Percentiles rank a stretch among this genome's conserved stretches.
phyloP scores from a whole-genome alignment of 2,888 invertebrate species.

The Gibbula magus region DNA sequence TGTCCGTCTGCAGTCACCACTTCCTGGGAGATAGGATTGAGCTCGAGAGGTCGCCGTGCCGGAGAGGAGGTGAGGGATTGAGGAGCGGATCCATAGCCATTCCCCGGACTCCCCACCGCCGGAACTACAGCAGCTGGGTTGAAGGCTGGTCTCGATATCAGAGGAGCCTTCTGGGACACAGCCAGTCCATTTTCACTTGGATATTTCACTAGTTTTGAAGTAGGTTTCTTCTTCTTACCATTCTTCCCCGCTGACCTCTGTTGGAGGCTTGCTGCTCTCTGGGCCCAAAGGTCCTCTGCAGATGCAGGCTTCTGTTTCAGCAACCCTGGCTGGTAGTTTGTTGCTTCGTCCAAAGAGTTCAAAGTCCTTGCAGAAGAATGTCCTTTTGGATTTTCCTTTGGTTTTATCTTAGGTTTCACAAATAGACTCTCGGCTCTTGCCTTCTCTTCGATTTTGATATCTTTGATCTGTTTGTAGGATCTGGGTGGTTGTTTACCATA shows the following conservation, averaged over 20 bases:
- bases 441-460: conserved; percentile 58
- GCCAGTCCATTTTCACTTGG: conserved; percentile 47
- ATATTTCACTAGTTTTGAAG: conserved; percentile 41
- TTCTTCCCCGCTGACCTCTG: conserved; percentile 28
- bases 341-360: not conserved
- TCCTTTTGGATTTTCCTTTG: conserved; percentile 25
- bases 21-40: conserved; percentile 64
- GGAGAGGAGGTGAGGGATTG: conserved; percentile 28
- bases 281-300: conserved; percentile 61
- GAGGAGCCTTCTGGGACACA: not conserved
- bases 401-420: conserved; percentile 47
- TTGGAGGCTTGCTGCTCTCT: conserved; percentile 39
- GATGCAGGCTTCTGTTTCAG: conserved; percentile 37
- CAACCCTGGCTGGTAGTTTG: conserved; percentile 23
- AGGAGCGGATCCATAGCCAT: not conserved
- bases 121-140: conserved; percentile 34
- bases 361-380: not conserved
- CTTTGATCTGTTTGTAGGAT: conserved; percentile 56
- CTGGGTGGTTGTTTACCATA: conserved; percentile 54
- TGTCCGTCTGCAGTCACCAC: conserved; percentile 69
- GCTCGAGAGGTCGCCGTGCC: conserved; percentile 47
- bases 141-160: not conserved
- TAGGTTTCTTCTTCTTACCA: conserved; percentile 34
- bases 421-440: conserved; percentile 58
- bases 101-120: conserved; percentile 6